A percentile compares a stretch with the other conserved stretches of the same genome.
Conservation (phyloP, 1,140 invertebrate species). For the Coenobita brevimanus region DNA sequence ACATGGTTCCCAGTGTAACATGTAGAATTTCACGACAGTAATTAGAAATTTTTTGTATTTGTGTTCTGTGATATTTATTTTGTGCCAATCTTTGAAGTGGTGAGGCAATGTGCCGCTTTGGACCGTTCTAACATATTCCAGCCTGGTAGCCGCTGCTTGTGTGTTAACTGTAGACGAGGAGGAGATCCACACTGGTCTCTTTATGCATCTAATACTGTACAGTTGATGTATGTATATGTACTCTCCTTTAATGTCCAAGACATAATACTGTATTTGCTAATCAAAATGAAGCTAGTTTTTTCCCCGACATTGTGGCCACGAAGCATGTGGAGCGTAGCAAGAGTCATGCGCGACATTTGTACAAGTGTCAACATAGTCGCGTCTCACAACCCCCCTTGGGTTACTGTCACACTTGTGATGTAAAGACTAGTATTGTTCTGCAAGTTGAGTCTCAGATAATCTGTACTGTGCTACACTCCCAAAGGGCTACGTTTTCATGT, state of each 20-base stretch:
- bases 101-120: constrained; percentile 56
- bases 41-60: constrained; percentile 46
- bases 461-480: constrained; percentile 27
- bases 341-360: too few species aligned
- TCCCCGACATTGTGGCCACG: background rate
- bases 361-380: too few species aligned
- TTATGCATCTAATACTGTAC: constrained; percentile 66
- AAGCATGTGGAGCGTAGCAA: constrained; percentile 18
- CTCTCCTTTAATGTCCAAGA: constrained; percentile 60
- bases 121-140: constrained; percentile 59
- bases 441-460: constrained; percentile 22
- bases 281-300: constrained; percentile 65
- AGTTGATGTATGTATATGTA: constrained; percentile 64
- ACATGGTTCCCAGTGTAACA: background rate
- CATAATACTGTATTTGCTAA: constrained; percentile 64
- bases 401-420: constrained; percentile 46
- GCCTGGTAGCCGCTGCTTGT: constrained; percentile 60
- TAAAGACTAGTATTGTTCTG: constrained; percentile 35
- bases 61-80: constrained; percentile 66
- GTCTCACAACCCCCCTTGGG: background rate
- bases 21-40: constrained; percentile 12
- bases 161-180: constrained; percentile 48
- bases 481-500: background rate
- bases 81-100: constrained; percentile 62
- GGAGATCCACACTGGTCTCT: constrained; percentile 41